Evolutionary conservation across 2,113 vertebrate genomes (phyloP), one percentile per base, ranked within the genome.

Genomic region (Pachycephala philippinensis): DNA sequence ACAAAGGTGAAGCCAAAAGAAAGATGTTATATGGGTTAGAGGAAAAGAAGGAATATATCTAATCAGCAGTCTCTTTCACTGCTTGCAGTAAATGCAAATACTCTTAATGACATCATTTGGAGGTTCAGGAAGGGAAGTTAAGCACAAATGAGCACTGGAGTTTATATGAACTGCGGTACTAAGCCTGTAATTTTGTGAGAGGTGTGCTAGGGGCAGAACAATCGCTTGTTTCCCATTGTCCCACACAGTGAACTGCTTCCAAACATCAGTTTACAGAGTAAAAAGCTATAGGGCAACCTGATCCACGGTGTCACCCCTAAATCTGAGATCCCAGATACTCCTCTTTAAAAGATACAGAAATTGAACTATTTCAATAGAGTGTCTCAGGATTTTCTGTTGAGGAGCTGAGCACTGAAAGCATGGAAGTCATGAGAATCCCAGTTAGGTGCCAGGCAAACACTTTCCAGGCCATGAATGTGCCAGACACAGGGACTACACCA

Each of bases 391-490:
- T 84, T 63, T 50, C 39, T 65, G 12, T 13, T 66, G 50, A 60
- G 27, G 5, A 90, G 3, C 22, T 39, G 18, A 61, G 18, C 8
- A 74, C 45, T 85, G 40, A 78, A 75, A 87, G 18, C 18, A 37
- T 26, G 15, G 24, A 49, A 70, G 10, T 57, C 15, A 22, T 31
- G 13, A 56, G n/a, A 77, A 64, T 65, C 31, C 15, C 22, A 77
- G 50, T 33, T 39, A 47, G 44, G 65, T 70, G 22, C 10, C 45
- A 91, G 20, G 17, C 15, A 77, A 63, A 33, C 2, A 16, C 26
- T 57, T 65, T 61, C 26, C 33, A 53, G 28, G 11, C 18, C 13
- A 14, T 4, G 31, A 49, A 57, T 0, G 0, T 57, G 45, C 4
- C 50, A 47, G 24, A 39, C 40, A 47, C 13, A 45, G 13, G 10